These are phyloP conservation scores for Tylochromis polylepis DNA, from an alignment of 2,113 vertebrate species.

Conservation along the genomic window DNA sequence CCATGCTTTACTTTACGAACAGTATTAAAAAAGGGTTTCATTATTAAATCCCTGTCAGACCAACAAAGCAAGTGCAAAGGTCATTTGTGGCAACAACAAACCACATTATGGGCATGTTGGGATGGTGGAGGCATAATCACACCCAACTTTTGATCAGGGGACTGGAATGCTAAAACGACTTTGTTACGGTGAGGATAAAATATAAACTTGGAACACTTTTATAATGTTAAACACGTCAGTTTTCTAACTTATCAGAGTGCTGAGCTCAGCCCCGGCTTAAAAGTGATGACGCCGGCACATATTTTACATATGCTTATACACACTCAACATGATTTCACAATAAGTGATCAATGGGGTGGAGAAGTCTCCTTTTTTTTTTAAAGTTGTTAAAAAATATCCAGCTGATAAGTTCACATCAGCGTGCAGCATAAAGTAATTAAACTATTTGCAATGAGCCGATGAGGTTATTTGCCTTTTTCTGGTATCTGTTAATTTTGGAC, in stretches of 20 bases:
- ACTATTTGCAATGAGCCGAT: background rate
- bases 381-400: background rate
- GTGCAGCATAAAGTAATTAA: background rate
- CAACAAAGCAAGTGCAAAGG: background rate
- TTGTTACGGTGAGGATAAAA: background rate
- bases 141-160: background rate
- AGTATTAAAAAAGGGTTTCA: rapidly evolving
- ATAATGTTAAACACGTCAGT: background rate
- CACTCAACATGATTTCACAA: background rate
- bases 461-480: background rate
- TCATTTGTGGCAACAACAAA: background rate
- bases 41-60: background rate
- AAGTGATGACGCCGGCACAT: background rate
- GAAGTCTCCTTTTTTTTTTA: background rate
- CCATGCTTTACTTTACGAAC: background rate
- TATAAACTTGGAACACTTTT: background rate
- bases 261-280: background rate
- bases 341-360: background rate
- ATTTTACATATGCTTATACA: background rate
- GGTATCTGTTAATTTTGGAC: background rate
- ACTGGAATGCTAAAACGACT: background rate
- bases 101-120: background rate
- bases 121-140: background rate
- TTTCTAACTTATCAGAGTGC: background rate
- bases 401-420: background rate